phyloP scores from a whole-genome alignment of 2,797 vertebrate species.

The Onychomys torridus region DNA sequence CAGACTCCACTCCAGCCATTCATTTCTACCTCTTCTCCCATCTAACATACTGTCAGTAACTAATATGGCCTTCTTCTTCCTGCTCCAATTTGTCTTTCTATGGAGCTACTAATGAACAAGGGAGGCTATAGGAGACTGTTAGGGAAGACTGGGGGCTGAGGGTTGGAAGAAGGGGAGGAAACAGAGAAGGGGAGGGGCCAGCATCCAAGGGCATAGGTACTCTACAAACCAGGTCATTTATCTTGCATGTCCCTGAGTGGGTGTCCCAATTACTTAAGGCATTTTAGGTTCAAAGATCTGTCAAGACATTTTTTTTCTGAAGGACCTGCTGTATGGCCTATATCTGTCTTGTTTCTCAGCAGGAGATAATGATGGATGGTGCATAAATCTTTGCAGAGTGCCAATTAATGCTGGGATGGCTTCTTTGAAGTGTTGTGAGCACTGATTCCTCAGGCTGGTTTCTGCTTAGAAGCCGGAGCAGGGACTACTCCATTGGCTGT shows the following conservation, averaged over 20 bases:
- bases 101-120: slow-evolving; percentile 68
- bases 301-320: slow-evolving; percentile 74
- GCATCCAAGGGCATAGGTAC: slow-evolving; percentile 29
- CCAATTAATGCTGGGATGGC: slow-evolving; percentile 77
- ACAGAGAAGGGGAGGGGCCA: not conserved
- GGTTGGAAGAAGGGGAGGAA: slow-evolving; percentile 27
- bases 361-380: slow-evolving; percentile 79
- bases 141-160: not conserved
- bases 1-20: slow-evolving; percentile 10
- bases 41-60: not conserved
- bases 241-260: slow-evolving; percentile 74
- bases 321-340: slow-evolving; percentile 70
- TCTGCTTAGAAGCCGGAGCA: slow-evolving; percentile 61
- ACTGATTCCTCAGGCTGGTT: slow-evolving; percentile 55
- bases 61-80: slow-evolving; percentile 42
- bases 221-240: slow-evolving; percentile 72
- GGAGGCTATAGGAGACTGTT: slow-evolving; percentile 28
- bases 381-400: slow-evolving; percentile 79
- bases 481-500: not conserved
- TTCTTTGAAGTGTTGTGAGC: slow-evolving; percentile 73
- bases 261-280: slow-evolving; percentile 82
- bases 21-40: slow-evolving; percentile 23
- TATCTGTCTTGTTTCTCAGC: slow-evolving; percentile 81
- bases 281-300: slow-evolving; percentile 83
- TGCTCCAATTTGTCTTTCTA: slow-evolving; percentile 62